These are phyloP conservation scores for Meliscaeva auricollis DNA, from an alignment of 2,888 invertebrate genomes.

Conservation along the genomic window DNA sequence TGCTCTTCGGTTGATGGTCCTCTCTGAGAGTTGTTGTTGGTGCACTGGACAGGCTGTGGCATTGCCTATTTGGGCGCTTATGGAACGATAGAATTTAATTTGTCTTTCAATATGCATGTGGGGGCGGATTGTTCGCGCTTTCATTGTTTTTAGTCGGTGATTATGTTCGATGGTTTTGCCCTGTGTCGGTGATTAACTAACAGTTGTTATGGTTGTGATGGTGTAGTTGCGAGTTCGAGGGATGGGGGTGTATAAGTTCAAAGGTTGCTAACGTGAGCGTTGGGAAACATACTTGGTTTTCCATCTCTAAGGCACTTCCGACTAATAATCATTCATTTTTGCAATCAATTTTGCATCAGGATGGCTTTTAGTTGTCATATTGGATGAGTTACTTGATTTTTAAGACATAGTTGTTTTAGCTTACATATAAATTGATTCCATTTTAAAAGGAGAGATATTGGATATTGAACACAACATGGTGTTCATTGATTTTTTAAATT, in stretches of 20 bases:
- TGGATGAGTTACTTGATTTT: slow-evolving; percentile 9
- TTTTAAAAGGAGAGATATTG: no score
- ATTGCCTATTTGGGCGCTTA: slow-evolving; percentile 64
- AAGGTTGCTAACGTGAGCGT: slow-evolving; percentile 66
- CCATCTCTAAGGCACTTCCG: slow-evolving; percentile 38
- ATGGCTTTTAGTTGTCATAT: slow-evolving; percentile 11
- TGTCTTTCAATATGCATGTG: slow-evolving; percentile 74
- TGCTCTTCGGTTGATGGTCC: slow-evolving; percentile 61
- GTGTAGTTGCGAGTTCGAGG: slow-evolving; percentile 4
- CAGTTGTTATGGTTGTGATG: slow-evolving; percentile 13
- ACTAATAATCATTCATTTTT: slow-evolving; percentile 39
- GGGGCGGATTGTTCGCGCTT: slow-evolving; percentile 71
- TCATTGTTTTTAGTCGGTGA: slow-evolving; percentile 68
- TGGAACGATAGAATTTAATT: slow-evolving; percentile 72
- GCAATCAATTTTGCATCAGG: neutral
- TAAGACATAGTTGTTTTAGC: neutral
- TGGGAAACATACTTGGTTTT: slow-evolving; percentile 40
- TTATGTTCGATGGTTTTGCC: slow-evolving; percentile 50
- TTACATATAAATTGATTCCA: no score
- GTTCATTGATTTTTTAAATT: no score
- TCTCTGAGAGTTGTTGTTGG: slow-evolving; percentile 17
- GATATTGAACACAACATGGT: no score
- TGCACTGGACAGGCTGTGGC: slow-evolving; percentile 67
- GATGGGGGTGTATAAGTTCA: slow-evolving; percentile 56
- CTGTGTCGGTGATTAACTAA: slow-evolving; percentile 58